Percentiles rank a stretch among this genome's conserved stretches.
Evolutionary conservation across 2,113 vertebrate species (phyloP).

Genomic region (Nematolebias whitei): DNA sequence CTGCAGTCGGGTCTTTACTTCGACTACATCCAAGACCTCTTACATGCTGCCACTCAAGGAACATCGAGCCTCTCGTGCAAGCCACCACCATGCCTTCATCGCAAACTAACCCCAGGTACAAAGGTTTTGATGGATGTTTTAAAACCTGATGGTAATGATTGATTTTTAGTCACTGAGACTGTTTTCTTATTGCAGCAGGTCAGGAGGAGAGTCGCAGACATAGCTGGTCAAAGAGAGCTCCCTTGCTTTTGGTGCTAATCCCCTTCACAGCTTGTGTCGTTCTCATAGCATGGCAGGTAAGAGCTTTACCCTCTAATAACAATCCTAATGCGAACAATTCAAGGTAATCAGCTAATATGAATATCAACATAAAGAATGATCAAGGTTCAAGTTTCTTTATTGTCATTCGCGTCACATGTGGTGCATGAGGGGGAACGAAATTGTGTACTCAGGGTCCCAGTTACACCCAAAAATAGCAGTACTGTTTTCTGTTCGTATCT

Average conservation of each 20-base stretch:
- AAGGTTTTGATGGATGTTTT: slow-evolving; percentile 1
- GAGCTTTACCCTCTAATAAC: not conserved
- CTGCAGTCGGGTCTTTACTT: slow-evolving; percentile 69
- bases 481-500: too few species aligned
- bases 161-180: slow-evolving; percentile 27
- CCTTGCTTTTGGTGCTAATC: slow-evolving; percentile 61
- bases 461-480: too few species aligned
- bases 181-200: slow-evolving; percentile 47
- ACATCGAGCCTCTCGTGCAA: slow-evolving; percentile 62
- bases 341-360: not conserved
- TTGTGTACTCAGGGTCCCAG: too few species aligned
- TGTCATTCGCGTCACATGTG: too few species aligned
- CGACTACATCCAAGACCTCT: slow-evolving; percentile 68
- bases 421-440: too few species aligned
- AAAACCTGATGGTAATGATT: slow-evolving; percentile 12
- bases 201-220: slow-evolving; percentile 37
- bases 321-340: not conserved
- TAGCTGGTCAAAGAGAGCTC: slow-evolving; percentile 54
- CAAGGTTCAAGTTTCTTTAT: too few species aligned
- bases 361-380: too few species aligned
- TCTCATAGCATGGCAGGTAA: slow-evolving; percentile 66
- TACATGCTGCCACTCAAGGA: slow-evolving; percentile 54
- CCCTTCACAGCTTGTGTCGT: slow-evolving; percentile 59
- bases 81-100: slow-evolving; percentile 61
- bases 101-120: slow-evolving; percentile 53